These are phyloP conservation scores for Galeopsomyia nigrocyanea DNA, from an alignment of 2,888 invertebrate genomes.

Conservation along the genomic window DNA sequence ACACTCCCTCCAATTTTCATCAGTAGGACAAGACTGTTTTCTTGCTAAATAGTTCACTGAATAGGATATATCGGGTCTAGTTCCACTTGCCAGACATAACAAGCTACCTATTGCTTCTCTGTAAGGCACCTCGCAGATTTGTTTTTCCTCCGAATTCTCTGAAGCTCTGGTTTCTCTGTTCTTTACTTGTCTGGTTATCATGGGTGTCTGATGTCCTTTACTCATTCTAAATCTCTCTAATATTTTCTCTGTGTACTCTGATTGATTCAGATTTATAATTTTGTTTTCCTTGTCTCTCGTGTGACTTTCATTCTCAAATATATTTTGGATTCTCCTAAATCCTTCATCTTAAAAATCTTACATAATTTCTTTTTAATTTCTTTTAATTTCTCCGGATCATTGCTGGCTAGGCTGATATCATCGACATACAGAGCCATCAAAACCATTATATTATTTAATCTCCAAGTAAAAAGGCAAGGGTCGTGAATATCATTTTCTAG, in stretches of 20 bases:
- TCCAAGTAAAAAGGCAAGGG: conserved; percentile 47
- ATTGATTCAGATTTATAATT: not conserved
- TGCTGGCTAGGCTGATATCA: too few species aligned
- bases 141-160: too few species aligned
- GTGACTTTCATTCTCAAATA: conserved; percentile 46
- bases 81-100: too few species aligned
- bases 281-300: not conserved
- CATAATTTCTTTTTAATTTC: conserved; percentile 47
- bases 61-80: too few species aligned
- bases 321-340: conserved; percentile 46
- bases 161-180: not conserved
- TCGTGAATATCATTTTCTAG: conserved; percentile 33
- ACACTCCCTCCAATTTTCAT: too few species aligned
- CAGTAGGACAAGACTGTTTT: too few species aligned
- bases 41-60: too few species aligned
- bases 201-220: not conserved
- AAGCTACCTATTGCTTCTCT: too few species aligned
- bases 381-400: conserved; percentile 44
- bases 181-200: not conserved
- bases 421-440: too few species aligned
- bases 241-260: not conserved
- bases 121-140: too few species aligned
- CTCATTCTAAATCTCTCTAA: not conserved
- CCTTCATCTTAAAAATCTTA: too few species aligned
- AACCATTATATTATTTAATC: too few species aligned